Evolutionary conservation across 2,797 vertebrate species (phyloP).

Genomic region (Labroides dimidiatus): DNA sequence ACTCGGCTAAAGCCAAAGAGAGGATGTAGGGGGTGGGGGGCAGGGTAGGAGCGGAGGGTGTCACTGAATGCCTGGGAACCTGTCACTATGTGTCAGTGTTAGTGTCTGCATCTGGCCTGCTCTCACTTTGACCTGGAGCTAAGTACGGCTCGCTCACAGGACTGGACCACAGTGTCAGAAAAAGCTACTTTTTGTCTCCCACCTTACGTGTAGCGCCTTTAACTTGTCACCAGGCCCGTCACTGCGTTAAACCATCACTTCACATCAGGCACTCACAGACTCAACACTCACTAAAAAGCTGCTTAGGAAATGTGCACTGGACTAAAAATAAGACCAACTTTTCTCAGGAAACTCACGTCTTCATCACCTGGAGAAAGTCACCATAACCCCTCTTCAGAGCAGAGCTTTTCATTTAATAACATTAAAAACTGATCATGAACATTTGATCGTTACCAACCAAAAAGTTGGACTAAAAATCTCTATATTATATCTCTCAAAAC

Average conservation of each 20-base stretch:
- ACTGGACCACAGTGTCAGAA: slow-evolving; percentile 51
- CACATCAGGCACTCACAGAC: slow-evolving; percentile 20
- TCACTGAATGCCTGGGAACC: slow-evolving; percentile 83
- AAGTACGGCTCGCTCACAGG: slow-evolving; percentile 72
- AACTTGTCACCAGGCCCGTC: slow-evolving; percentile 11
- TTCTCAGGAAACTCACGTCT: neutral
- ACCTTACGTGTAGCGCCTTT: slow-evolving; percentile 56
- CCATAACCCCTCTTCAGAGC: neutral
- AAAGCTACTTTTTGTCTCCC: slow-evolving; percentile 58
- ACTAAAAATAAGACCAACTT: slow-evolving; percentile 23
- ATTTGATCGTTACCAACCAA: neutral
- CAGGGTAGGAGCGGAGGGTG: slow-evolving; percentile 69
- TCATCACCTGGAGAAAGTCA: neutral
- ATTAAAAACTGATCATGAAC: neutral
- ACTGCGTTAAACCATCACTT: slow-evolving; percentile 20
- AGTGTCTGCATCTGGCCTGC: slow-evolving; percentile 72
- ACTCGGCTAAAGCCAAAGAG: slow-evolving; percentile 70
- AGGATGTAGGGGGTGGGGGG: slow-evolving; percentile 24
- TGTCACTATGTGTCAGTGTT: slow-evolving; percentile 84
- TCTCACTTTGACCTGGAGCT: slow-evolving; percentile 77
- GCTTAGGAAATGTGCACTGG: slow-evolving; percentile 9
- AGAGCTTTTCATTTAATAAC: neutral
- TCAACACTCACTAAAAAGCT: slow-evolving; percentile 14
- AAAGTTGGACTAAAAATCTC: neutral
- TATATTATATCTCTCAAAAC: neutral